These are phyloP conservation scores for Oncorhynchus clarkii DNA, from an alignment of 2,113 vertebrate species.

Conservation along the genomic window DNA sequence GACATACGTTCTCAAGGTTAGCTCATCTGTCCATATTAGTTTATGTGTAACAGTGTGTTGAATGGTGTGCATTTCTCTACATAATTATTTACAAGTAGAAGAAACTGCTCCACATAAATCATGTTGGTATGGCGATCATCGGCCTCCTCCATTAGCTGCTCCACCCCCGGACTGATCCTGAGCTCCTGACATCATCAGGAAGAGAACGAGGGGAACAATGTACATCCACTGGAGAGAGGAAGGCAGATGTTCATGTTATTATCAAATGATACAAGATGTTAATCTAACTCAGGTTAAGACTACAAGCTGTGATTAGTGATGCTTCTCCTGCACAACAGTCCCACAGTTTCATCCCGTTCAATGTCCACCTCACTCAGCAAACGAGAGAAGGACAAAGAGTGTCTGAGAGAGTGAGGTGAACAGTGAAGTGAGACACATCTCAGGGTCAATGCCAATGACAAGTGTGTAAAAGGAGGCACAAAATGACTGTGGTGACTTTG, in stretches of 20 bases:
- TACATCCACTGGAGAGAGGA: constrained; percentile 86
- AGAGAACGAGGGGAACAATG: constrained; percentile 90
- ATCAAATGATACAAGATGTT: no score
- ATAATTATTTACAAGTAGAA: constrained; percentile 59
- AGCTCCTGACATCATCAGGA: constrained; percentile 93
- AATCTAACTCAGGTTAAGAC: no score
- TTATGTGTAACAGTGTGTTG: constrained; percentile 2
- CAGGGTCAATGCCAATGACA: constrained; percentile 44
- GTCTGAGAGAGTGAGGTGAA: constrained; percentile 7
- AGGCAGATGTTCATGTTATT: background rate
- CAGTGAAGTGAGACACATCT: background rate
- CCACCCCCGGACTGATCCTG: constrained; percentile 87
- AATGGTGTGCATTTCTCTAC: constrained; percentile 31
- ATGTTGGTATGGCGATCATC: constrained; percentile 49
- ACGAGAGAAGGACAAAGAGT: constrained; percentile 12
- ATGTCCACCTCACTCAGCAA: constrained; percentile 23
- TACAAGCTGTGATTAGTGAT: constrained; percentile 11
- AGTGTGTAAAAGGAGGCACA: background rate
- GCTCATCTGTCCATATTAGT: constrained; percentile 20
- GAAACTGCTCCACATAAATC: constrained; percentile 12
- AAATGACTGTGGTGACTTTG: background rate
- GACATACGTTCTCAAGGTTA: constrained; percentile 20
- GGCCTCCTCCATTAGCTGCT: constrained; percentile 75
- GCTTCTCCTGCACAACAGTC: constrained; percentile 5
- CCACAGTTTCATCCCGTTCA: constrained; percentile 39